Evolutionary conservation across 2,113 vertebrate genomes (phyloP).

Genomic region (Leuciscus idus): DNA sequence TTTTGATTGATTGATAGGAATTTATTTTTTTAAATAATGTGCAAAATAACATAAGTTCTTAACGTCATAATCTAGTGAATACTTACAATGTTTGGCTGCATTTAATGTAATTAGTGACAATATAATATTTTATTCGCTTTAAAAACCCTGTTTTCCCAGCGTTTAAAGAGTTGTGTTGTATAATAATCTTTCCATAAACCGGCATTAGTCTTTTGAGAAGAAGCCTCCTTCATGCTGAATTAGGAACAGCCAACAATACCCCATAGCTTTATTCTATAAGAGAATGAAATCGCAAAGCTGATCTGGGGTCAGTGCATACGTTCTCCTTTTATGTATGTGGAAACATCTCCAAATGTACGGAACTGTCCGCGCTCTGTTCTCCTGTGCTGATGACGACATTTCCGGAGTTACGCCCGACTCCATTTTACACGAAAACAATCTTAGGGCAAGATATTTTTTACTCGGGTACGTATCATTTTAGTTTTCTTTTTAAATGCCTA

Average conservation of each 20-base stretch:
- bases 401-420: slow-evolving; percentile 68
- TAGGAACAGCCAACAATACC: background rate
- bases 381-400: slow-evolving; percentile 62
- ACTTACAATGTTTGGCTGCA: background rate
- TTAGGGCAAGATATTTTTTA: background rate
- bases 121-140: background rate
- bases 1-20: background rate
- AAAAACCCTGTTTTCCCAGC: background rate
- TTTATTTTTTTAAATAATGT: background rate
- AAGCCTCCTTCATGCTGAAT: background rate
- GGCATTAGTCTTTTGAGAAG: background rate
- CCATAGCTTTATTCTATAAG: background rate
- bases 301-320: background rate
- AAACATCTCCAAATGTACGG: slow-evolving; percentile 41
- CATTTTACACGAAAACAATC: slow-evolving; percentile 51
- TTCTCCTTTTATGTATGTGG: background rate
- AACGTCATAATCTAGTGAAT: background rate
- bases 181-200: background rate
- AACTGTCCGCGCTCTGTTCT: slow-evolving; percentile 13
- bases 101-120: background rate
- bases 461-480: slow-evolving; percentile 7
- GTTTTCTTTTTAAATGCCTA: background rate
- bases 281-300: background rate
- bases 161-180: background rate
- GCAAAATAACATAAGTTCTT: background rate